Conservation (phyloP, 2,113 vertebrate species). For the Charadrius vociferus region DNA sequence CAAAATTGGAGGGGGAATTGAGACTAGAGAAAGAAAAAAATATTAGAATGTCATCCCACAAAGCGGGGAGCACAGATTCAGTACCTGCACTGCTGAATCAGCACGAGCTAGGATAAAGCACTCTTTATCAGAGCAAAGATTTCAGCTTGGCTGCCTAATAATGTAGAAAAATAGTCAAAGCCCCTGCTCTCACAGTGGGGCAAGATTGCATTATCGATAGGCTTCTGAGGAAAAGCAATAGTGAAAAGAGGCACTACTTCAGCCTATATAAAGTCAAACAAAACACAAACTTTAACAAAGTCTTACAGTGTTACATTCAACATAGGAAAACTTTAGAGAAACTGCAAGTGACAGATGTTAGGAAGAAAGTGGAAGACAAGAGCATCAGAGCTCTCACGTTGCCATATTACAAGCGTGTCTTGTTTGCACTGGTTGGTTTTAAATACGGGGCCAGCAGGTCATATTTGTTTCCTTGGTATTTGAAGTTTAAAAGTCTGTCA, state of each 20-base stretch:
- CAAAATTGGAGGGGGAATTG: not conserved
- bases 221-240: not conserved
- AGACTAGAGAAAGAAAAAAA: not conserved
- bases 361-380: not conserved
- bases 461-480: not conserved
- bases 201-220: not conserved
- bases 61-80: not conserved
- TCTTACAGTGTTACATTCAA: not conserved
- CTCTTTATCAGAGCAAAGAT: not conserved
- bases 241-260: not conserved
- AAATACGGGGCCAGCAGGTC: not conserved
- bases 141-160: not conserved
- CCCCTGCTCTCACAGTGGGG: not conserved
- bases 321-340: not conserved
- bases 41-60: not conserved
- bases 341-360: not conserved
- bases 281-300: not conserved
- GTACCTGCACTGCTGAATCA: not conserved
- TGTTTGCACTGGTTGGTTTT: not conserved
- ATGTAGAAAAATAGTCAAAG: not conserved
- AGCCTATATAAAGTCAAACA: not conserved
- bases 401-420: not conserved
- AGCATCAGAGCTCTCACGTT: not conserved
- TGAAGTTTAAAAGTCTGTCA: not conserved
- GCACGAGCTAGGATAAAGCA: not conserved